A percentile compares a stretch with the other conserved stretches of the same genome.
Conservation (phyloP, 2,113 vertebrate genomes). For the Microtus richardsoni region DNA sequence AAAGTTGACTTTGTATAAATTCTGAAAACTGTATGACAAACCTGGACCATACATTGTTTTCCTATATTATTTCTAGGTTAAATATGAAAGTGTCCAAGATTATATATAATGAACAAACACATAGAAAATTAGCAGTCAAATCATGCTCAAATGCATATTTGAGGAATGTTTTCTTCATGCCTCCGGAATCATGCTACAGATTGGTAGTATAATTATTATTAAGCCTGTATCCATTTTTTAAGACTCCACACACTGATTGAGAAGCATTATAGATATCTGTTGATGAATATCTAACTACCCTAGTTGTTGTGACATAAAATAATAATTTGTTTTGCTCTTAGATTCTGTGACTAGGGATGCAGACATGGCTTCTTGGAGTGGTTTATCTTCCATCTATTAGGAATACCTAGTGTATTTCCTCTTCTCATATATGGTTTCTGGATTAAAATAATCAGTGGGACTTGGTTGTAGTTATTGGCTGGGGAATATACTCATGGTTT, state of each 20-base stretch:
- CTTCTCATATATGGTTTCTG: background rate
- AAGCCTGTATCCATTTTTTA: background rate
- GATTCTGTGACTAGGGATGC: background rate
- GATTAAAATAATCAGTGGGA: background rate
- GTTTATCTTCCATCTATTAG: background rate
- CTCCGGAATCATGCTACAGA: background rate
- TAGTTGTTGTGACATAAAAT: slow-evolving; percentile 14
- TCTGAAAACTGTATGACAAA: slow-evolving; percentile 9
- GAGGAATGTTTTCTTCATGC: background rate
- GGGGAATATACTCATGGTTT: background rate
- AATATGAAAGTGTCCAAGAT: slow-evolving; percentile 25
- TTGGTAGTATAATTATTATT: background rate
- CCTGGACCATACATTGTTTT: background rate
- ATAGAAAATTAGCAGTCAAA: background rate
- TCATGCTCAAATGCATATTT: background rate
- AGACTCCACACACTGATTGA: background rate
- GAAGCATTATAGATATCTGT: background rate
- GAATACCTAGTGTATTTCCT: background rate
- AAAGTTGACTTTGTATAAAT: slow-evolving; percentile 7
- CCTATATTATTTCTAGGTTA: background rate
- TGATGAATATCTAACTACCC: background rate
- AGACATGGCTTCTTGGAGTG: background rate
- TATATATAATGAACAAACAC: background rate
- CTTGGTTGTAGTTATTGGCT: background rate
- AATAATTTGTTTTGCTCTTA: background rate